A percentile compares a stretch with the other conserved stretches of the same genome.
Conservation (phyloP, 1,140 invertebrate species). For the Drosophila cardini region DNA sequence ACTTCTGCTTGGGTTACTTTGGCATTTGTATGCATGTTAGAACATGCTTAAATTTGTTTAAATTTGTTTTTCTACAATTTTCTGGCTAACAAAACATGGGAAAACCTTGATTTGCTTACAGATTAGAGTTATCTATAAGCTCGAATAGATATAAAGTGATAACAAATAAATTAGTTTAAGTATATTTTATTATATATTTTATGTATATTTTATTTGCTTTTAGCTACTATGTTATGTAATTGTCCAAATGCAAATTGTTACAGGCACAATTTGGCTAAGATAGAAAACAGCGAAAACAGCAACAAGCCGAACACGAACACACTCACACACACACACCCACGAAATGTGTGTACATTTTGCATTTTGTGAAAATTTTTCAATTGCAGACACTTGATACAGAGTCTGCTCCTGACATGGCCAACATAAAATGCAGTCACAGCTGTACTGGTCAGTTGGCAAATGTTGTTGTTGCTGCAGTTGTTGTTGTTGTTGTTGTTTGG, state of each 20-base stretch:
- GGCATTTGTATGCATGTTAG: slow-evolving; percentile 14
- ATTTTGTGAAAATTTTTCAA: slow-evolving; percentile 60
- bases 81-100: no score
- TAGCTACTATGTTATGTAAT: no score
- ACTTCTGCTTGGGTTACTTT: slow-evolving; percentile 44
- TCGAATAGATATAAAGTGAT: no score
- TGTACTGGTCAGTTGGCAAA: slow-evolving; percentile 24
- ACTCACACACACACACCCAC: slow-evolving; percentile 18
- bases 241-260: slow-evolving; percentile 1
- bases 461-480: no score
- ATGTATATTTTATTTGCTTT: no score
- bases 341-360: slow-evolving; percentile 46
- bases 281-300: slow-evolving; percentile 28
- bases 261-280: slow-evolving; percentile 4
- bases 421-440: slow-evolving; percentile 71
- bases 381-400: slow-evolving; percentile 54
- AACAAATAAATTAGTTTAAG: no score
- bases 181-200: background rate
- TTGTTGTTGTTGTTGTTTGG: slow-evolving; percentile 13
- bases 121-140: no score
- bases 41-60: slow-evolving; percentile 37
- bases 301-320: slow-evolving; percentile 34
- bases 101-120: no score
- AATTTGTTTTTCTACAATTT: slow-evolving; percentile 7
- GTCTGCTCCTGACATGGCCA: slow-evolving; percentile 65